Evolutionary conservation across 2,113 vertebrate genomes (phyloP).

Genomic region (Tor tambroides): DNA sequence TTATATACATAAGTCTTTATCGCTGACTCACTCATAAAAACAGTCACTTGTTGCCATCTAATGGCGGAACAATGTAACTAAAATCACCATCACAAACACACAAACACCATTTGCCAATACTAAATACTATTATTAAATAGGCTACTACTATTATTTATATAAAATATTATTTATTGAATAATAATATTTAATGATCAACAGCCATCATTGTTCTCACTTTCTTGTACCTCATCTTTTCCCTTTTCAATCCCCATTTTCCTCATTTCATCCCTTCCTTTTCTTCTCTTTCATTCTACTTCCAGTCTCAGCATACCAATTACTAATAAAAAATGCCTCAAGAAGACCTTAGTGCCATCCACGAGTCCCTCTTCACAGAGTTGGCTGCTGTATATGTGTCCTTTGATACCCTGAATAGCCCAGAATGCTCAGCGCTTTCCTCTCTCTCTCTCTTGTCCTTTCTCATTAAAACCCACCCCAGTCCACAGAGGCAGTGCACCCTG

Average conservation of each 20-base stretch:
- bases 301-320: constrained; percentile 27
- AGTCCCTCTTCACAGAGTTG: constrained; percentile 28
- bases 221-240: not conserved
- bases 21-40: too few relatives aligned
- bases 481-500: constrained; percentile 60
- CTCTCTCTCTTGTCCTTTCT: constrained; percentile 48
- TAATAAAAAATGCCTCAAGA: constrained; percentile 38
- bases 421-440: not conserved
- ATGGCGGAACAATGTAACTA: too few relatives aligned
- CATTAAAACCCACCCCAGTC: constrained; percentile 68
- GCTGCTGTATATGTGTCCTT: constrained; percentile 47
- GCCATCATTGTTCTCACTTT: not conserved
- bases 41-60: too few relatives aligned
- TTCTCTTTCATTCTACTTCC: not conserved
- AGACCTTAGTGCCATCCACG: constrained; percentile 7
- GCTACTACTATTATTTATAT: too few relatives aligned
- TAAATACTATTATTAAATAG: too few relatives aligned
- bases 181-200: too few relatives aligned
- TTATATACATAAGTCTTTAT: too few relatives aligned
- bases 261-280: not conserved
- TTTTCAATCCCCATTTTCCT: not conserved
- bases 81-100: too few relatives aligned
- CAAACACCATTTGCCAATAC: too few relatives aligned
- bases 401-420: constrained; percentile 43
- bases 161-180: too few relatives aligned